Conservation (phyloP, 2,888 invertebrate species). For the Blera fallax region DNA sequence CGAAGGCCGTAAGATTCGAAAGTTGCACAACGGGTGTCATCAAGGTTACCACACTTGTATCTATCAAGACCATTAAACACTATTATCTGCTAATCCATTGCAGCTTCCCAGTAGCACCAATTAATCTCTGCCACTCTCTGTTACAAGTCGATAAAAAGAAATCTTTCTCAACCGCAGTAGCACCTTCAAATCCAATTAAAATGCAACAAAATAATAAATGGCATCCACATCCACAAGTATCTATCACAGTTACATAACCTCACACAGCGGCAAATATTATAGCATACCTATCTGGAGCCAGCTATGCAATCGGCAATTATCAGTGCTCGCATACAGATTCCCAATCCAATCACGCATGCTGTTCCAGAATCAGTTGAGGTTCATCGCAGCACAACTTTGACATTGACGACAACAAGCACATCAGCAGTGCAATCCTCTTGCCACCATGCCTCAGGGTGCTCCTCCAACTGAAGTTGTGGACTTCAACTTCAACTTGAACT, state of each 20-base stretch:
- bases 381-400: conserved; percentile 4
- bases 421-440: neutral
- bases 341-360: neutral
- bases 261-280: conserved; percentile 14
- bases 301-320: conserved; percentile 43
- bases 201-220: conserved; percentile 36
- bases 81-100: conserved; percentile 22
- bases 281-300: conserved; percentile 11
- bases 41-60: neutral
- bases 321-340: conserved; percentile 16
- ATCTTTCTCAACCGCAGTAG: conserved; percentile 11
- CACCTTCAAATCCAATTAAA: conserved; percentile 25
- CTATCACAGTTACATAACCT: conserved; percentile 60
- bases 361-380: neutral
- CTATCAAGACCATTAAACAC: neutral
- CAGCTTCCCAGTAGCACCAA: conserved; percentile 1
- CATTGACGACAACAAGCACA: conserved; percentile 11
- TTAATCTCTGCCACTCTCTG: conserved; percentile 13
- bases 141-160: neutral
- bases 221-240: neutral
- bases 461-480: conserved; percentile 25
- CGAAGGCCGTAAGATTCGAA: neutral
- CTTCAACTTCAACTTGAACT: conserved; percentile 61
- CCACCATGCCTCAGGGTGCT: conserved; percentile 8
- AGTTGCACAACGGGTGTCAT: conserved; percentile 2